These are phyloP conservation scores for Phoxinus phoxinus DNA, from an alignment of 2,113 vertebrate genomes.

Conservation along the genomic window DNA sequence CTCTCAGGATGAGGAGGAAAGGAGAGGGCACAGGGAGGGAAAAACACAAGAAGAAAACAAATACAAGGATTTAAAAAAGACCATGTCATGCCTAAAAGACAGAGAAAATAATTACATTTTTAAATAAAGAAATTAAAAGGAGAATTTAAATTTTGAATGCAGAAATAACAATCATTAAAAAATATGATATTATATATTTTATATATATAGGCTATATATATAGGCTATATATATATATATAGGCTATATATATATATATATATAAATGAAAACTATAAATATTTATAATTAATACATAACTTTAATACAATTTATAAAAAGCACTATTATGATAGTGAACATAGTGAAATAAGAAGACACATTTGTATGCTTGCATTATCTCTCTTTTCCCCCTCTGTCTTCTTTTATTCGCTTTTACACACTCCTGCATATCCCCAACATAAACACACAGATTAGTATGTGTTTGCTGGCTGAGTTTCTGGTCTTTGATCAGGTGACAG, in stretches of 20 bases:
- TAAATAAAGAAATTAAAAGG: too few relatives aligned
- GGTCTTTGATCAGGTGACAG: constrained; percentile 78
- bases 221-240: too few relatives aligned
- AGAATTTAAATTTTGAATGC: constrained; percentile 26
- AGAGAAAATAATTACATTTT: constrained; percentile 34
- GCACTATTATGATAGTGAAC: neutral
- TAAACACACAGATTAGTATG: constrained; percentile 82
- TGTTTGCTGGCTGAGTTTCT: constrained; percentile 76
- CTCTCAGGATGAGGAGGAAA: constrained; percentile 71
- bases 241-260: too few relatives aligned
- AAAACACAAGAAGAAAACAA: constrained; percentile 73
- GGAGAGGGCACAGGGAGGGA: constrained; percentile 65
- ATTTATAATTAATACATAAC: too few relatives aligned
- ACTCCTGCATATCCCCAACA: constrained; percentile 70
- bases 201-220: too few relatives aligned
- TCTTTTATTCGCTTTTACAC: constrained; percentile 67
- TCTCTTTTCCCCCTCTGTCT: constrained; percentile 51
- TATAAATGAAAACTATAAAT: too few relatives aligned
- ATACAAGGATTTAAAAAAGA: constrained; percentile 76
- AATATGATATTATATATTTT: too few relatives aligned
- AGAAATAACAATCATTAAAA: too few relatives aligned
- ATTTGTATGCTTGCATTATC: neutral
- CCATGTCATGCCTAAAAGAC: constrained; percentile 61
- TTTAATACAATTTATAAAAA: neutral
- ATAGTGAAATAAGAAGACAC: neutral